Evolutionary conservation across 2,888 invertebrate species (phyloP), one percentile per base, ranked within the genome.

Genomic region (Aporophyla nigra): DNA sequence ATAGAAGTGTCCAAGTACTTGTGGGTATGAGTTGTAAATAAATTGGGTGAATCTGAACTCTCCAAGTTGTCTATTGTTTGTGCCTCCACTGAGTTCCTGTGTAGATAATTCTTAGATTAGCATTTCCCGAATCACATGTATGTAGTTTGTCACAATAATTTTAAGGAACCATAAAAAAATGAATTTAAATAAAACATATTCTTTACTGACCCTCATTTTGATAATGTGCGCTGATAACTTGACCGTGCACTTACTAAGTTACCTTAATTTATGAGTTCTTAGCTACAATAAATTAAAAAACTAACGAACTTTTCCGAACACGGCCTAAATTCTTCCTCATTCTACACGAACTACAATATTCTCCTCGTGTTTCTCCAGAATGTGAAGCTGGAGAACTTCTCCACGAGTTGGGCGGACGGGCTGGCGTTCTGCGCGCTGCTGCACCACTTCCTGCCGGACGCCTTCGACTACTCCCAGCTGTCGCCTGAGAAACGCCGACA

Each of bases 361-460:
- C 6, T 58, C 10, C 49, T 14, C 40, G 62, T 76, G 71, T 73
- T 69, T 53, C 79, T n/a, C 14, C 97, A 99, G 99, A 99, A 99
- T 97, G 98, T 99, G 95, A 98, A 99, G 97, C 98, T 99, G 97
- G 99, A 98, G 94, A 99, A 99, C 97, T 99, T 99, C 97, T 99
- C 99, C 92, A 98, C 98, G 95, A 98, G 99, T 97, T 99, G 99
- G 99, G 98, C 98, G 97, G 99, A 99, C 97, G 99, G 99, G 93
- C 97, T 99, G 97, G 99, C 99, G 90, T 99, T 99, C 97, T 99
- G 99, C 97, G 99, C 99, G 92, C 98, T 99, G 91, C 98, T 99
- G 93, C 99, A 99, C 97, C 99, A 99, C 97, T 99, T 99, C 97
- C 98, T 98, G 96, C 99, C 99, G 85, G 98, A 99, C 94, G 98